Conservation (phyloP, 2,113 vertebrate species). For the Heliornis fulica region DNA sequence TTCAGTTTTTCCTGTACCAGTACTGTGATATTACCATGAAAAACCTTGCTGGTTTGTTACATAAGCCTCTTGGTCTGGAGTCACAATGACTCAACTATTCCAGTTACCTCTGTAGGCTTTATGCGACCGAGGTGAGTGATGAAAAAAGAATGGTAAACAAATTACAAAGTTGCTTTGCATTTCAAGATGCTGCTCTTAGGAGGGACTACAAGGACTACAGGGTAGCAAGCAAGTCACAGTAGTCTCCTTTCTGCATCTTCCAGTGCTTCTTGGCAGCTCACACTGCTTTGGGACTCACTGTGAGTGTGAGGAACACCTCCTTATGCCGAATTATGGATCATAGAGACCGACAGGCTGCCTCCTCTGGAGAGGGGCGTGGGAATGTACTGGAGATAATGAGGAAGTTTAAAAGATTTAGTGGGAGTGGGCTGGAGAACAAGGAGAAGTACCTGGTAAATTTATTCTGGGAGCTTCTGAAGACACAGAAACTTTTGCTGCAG, state of each 20-base stretch:
- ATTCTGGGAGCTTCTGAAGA: background rate
- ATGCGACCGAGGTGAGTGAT: background rate
- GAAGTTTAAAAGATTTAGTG: background rate
- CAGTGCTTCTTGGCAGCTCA: background rate
- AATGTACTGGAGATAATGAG: background rate
- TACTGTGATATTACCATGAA: background rate
- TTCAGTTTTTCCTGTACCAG: background rate
- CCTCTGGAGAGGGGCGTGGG: background rate
- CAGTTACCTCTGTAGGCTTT: background rate
- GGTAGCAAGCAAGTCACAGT: background rate
- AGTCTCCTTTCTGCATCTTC: background rate
- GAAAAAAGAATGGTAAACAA: background rate
- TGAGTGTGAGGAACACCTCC: background rate
- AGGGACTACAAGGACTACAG: background rate
- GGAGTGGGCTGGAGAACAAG: background rate
- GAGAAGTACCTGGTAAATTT: background rate
- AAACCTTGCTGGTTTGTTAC: background rate
- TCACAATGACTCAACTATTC: background rate
- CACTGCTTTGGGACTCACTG: background rate
- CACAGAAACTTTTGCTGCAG: background rate
- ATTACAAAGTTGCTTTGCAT: background rate
- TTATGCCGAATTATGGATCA: background rate
- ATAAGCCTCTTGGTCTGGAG: background rate
- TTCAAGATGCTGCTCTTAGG: background rate
- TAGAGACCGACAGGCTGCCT: background rate